Base-by-base conservation (phyloP, 1,140 invertebrate species). In the Pantala flavescens region DNA sequence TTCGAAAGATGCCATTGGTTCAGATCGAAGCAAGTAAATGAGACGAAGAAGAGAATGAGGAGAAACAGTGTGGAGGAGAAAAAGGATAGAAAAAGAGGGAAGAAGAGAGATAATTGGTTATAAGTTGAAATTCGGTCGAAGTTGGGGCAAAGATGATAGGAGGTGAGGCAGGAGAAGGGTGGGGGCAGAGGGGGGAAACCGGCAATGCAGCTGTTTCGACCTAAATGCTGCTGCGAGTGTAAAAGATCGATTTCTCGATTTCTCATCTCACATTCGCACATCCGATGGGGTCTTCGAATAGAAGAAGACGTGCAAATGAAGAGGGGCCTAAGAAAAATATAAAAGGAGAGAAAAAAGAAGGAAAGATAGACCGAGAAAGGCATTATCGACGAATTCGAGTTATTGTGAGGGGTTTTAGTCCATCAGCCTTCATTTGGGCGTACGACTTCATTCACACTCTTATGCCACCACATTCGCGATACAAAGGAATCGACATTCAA, bases 231-330 rank as follows among this genome's bases (percentile, higher is more conserved):
- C 49, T 63, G 49, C 49, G 14, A 63, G 49, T 63, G 49, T 63
- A 63, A 63, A 63, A 63, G 49, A 63, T 63, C 49, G 49, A 63
- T 63, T 63, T 63, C 49, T 63, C 49, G 49, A 63, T 63, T 63
- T 63, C 49, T 63, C 49, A 63, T 63, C 49, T 63, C 49, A 12
- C 49, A 63, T 63, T 63, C 49, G 49, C 49, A 63, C 49, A 63
- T 63, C 49, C 49, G 49, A 63, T 16, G 49, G 49, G 49, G 49
- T 63, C 49, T 63, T 63, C 49, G 49, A 63, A 19, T 63, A 7
- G 49, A 63, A 63, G 49, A 63, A 36, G 9, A 36, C 9, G 49
- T 7, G 49, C 16, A 63, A 63, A 21, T 16, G 49, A 63, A 21
- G 49, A 63, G 49, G 5, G n/a, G 12, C 12, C 1, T 16, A 63